A percentile compares a stretch with the other conserved stretches of the same genome.
These are phyloP conservation scores for Pseudopodoces humilis DNA, from an alignment of 2,113 vertebrate genomes.

Conservation along the genomic window DNA sequence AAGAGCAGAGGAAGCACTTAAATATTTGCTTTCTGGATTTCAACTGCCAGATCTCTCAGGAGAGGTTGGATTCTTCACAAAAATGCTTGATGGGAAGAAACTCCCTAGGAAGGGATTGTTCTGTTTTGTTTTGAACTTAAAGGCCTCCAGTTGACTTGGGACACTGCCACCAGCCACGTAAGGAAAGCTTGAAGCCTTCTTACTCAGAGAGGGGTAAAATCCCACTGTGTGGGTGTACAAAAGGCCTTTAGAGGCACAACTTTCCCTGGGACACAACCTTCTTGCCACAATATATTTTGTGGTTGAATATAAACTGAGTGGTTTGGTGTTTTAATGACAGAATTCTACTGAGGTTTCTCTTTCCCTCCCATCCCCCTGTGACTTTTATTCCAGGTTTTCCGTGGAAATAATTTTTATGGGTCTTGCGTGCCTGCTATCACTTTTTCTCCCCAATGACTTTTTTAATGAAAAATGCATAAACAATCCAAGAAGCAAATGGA, in stretches of 20 bases:
- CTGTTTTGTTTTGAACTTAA: constrained; percentile 32
- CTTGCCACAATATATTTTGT: neutral
- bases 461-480: neutral
- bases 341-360: neutral
- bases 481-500: neutral
- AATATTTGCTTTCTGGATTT: constrained; percentile 2
- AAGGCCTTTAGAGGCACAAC: neutral
- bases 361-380: neutral
- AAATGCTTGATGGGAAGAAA: constrained; percentile 49
- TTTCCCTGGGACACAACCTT: neutral
- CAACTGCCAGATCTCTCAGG: constrained; percentile 35
- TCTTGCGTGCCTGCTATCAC: neutral
- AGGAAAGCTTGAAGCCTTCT: neutral
- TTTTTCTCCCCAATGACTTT: neutral
- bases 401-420: neutral
- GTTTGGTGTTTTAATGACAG: constrained; percentile 1
- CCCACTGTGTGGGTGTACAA: neutral
- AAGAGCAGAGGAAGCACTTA: neutral
- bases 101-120: constrained; percentile 31
- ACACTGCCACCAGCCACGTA: neutral
- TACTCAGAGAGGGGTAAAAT: neutral
- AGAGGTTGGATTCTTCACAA: constrained; percentile 29
- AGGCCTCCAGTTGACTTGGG: constrained; percentile 36
- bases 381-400: neutral
- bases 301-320: neutral